phyloP scores from a whole-genome alignment of 2,113 vertebrate species.

The Bungarus multicinctus region DNA sequence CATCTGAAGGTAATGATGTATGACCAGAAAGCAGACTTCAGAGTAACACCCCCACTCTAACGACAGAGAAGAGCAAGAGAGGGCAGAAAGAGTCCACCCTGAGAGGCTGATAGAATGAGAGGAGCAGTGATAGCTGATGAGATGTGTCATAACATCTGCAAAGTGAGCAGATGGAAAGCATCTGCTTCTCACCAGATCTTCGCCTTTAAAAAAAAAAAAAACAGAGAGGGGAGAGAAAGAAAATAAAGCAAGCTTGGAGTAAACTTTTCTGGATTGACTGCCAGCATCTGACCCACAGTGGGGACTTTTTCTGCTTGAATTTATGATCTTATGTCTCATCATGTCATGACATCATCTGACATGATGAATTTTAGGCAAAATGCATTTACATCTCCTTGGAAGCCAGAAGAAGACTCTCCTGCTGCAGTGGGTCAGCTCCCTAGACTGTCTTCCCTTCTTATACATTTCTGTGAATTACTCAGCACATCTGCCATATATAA shows the following conservation, averaged over 20 bases:
- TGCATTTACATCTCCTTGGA: constrained; percentile 24
- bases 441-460: not conserved
- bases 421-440: constrained; percentile 14
- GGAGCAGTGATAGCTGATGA: constrained; percentile 51
- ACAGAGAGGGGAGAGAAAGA: constrained; percentile 30
- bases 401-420: constrained; percentile 15
- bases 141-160: constrained; percentile 42
- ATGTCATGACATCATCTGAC: constrained; percentile 58
- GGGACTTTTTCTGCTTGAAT: constrained; percentile 51
- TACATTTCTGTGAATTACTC: constrained; percentile 39
- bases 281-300: constrained; percentile 63
- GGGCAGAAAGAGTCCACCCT: not conserved
- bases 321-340: constrained; percentile 55
- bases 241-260: constrained; percentile 50
- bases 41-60: constrained; percentile 17
- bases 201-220: constrained; percentile 44
- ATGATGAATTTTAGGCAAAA: constrained; percentile 48
- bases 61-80: constrained; percentile 36
- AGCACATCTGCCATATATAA: not conserved
- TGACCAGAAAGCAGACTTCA: constrained; percentile 39
- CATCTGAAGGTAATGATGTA: constrained; percentile 30
- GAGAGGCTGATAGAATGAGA: constrained; percentile 45
- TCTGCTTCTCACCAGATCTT: constrained; percentile 64
- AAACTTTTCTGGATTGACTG: constrained; percentile 68
- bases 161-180: constrained; percentile 61